Base-by-base conservation (phyloP, 2,888 invertebrate species). In the Molanna angustata region DNA sequence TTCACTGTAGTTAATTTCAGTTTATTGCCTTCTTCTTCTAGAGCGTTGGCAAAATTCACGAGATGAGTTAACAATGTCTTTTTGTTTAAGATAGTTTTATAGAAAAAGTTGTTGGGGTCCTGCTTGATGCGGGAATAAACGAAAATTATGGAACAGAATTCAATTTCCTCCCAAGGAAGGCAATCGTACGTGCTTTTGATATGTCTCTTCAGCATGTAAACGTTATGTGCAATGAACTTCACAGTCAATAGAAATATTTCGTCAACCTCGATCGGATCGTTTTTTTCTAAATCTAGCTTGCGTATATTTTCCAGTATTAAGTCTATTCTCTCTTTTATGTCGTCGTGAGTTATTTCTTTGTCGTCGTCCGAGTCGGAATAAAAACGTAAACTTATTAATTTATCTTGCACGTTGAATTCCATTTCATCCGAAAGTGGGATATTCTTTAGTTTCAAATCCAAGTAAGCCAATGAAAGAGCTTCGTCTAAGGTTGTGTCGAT, bases 141-240 rank as follows among this genome's bases (percentile, higher is more conserved):
- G 52, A 60, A 62, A 44, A 45, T 49, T 11, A 60, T 18, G 21
- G 62, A 55, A 57, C 61, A 62, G 52, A 62, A 62, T 44, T 62
- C 62, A 4, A 62, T 59, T 59, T 62, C 62, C 49, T 61, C 62
- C 62, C 62, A 62, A 13, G 62, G 62, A 43, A 62, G 13, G 32
- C 14, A 47, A 27, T 57, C 48, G 47, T 62, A 62, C 1, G 60
- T 61, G 9, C 41, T 56, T 48, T 58, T 62, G 32, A 62, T 46
- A 18, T 57, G 53, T 22, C 46, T 44, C 37, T 62, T 62, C 41
- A 62, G 50, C 20, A 61, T 18, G 44, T 55, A 47, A 45, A 62
- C 52, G 49, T 62, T 61, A 35, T 57, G 57, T 21, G 54, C 56
- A 27, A 61, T 54, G 21, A 49, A 56, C 48, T 52, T 59, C 33